Base-by-base conservation (phyloP, 2,113 vertebrate species). In the Romanogobio albipinnatus region DNA sequence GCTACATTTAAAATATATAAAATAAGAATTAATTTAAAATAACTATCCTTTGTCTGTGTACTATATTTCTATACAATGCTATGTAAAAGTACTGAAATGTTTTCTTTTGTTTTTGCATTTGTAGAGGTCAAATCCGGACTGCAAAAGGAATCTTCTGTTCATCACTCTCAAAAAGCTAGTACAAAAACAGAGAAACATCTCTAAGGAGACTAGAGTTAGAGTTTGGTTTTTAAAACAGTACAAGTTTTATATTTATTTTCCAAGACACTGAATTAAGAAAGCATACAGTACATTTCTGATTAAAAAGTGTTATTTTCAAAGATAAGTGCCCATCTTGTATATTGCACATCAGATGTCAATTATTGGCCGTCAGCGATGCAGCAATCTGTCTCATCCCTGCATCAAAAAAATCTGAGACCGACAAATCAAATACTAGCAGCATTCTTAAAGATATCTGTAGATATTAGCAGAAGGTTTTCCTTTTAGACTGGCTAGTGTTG, bases 51-150 rank as follows among this genome's bases (percentile, higher is more conserved):
- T 70, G 66, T 39, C 9, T 39, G 19, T 39, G 17, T 43, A 43
- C 9, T 19, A 17, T 70, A n/a, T 47, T 7, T 73, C 2, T 15
- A 15, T 74, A 5, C 13, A 53, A 10, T 76, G 19, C 10, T 39
- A 26, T 76, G 7, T 26, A 29, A 51, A 51, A 76, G 7, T 53
- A 51, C 45, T 58, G 36, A 78, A 15, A 43, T 71, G 3, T 5
- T 70, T 78, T 49, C 2, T 74, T 58, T 73, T 74, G 0, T 2
- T 83, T 86, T 81, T 61, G 15, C 49, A 47, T 13, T 47, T 2
- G 0, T 92, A 94, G 93, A 95, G 88, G 87, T 94, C 87, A 94
- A 94, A 90, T 91, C 81, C 86, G 93, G 94, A 91, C 91, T 91
- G 93, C 93, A 94, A 89, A 95, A 93, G 90, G 94, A 95, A 85